Conservation (phyloP, 2,113 vertebrate species). For the Riparia riparia region DNA sequence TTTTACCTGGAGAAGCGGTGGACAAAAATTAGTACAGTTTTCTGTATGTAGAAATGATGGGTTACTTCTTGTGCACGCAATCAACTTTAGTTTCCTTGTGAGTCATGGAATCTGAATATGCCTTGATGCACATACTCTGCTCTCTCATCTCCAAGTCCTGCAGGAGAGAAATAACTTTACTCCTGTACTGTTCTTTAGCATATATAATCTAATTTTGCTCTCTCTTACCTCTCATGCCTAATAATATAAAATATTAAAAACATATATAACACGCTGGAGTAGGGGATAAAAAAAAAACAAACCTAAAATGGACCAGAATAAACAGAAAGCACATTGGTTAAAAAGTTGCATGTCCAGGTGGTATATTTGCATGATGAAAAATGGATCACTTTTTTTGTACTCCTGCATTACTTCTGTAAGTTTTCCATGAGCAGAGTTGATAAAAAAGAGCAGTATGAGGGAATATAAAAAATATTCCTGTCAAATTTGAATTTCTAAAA, state of each 20-base stretch:
- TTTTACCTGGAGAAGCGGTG: background rate
- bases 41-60: background rate
- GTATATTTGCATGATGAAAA: background rate
- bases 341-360: background rate
- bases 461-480: background rate
- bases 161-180: background rate
- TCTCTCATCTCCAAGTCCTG: background rate
- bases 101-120: background rate
- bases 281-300: background rate
- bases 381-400: background rate
- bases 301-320: background rate
- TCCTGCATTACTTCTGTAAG: background rate
- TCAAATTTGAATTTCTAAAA: background rate
- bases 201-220: background rate
- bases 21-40: background rate
- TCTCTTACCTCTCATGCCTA: background rate
- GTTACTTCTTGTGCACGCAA: background rate
- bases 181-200: background rate
- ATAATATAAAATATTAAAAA: background rate
- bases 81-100: background rate
- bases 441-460: background rate
- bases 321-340: background rate
- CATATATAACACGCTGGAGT: background rate
- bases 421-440: background rate
- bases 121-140: background rate